These are phyloP conservation scores for Trissolcus brochymenae DNA, from an alignment of 2,888 invertebrate species.

Conservation along the genomic window DNA sequence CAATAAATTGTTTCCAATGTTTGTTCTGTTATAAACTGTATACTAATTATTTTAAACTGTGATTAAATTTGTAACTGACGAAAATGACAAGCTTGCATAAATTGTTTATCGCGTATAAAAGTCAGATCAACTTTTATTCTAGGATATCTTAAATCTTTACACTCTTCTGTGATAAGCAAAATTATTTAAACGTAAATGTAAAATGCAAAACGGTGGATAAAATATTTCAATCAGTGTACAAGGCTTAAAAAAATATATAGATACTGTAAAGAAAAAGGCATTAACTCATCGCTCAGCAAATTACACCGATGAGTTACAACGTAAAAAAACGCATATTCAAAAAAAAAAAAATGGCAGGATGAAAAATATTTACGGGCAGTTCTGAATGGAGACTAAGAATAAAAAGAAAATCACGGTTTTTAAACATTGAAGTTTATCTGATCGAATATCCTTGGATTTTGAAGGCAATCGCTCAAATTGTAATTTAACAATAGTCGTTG, in stretches of 20 bases:
- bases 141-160: conserved; percentile 9
- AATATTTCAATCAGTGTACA: background rate
- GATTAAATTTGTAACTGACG: background rate
- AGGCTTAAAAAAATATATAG: too few relatives aligned
- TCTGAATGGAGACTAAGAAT: background rate
- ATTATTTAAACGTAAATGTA: background rate
- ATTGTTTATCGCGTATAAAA: conserved; percentile 16
- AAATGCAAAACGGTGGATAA: background rate
- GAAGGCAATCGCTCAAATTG: conserved; percentile 18
- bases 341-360: background rate
- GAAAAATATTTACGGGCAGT: background rate
- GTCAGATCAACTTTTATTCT: conserved; percentile 3
- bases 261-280: too few relatives aligned
- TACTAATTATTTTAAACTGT: background rate
- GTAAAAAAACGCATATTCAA: background rate
- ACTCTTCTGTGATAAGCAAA: conserved; percentile 18
- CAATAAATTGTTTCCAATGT: background rate
- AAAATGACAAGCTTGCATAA: conserved; percentile 6
- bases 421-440: conserved; percentile 28
- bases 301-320: too few relatives aligned
- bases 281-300: too few relatives aligned
- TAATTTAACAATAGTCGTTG: conserved; percentile 13
- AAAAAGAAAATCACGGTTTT: conserved; percentile 11
- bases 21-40: too few relatives aligned
- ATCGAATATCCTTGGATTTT: conserved; percentile 18